These are phyloP conservation scores for Callionymus lyra DNA, from an alignment of 2,113 vertebrate species.

Conservation along the genomic window DNA sequence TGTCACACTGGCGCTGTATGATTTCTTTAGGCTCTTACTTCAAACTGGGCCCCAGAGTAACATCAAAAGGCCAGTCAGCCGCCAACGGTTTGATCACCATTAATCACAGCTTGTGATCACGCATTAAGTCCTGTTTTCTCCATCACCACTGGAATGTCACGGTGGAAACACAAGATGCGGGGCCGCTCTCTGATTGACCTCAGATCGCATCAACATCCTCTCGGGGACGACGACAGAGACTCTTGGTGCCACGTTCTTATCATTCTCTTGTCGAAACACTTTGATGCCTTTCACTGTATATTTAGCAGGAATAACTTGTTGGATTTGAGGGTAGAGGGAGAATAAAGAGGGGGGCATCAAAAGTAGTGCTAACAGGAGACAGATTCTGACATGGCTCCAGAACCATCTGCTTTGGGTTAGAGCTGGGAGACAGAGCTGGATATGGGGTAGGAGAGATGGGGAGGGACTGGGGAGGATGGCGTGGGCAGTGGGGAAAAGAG, in stretches of 20 bases:
- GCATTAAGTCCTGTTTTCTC: constrained; percentile 26
- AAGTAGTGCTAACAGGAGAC: constrained; percentile 79
- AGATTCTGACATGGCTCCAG: constrained; percentile 83
- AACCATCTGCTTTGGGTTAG: constrained; percentile 83
- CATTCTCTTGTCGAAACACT: constrained; percentile 45
- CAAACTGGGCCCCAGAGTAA: constrained; percentile 37
- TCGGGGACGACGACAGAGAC: constrained; percentile 22
- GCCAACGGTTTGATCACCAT: constrained; percentile 40
- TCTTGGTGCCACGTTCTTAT: constrained; percentile 19
- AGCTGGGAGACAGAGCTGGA: constrained; percentile 54
- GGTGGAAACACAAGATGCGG: constrained; percentile 35
- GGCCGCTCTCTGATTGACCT: constrained; percentile 36
- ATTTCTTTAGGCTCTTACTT: constrained; percentile 31
- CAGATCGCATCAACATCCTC: constrained; percentile 38
- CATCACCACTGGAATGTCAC: constrained; percentile 35
- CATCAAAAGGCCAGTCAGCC: constrained; percentile 33
- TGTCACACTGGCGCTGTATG: constrained; percentile 28
- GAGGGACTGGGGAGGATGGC: constrained; percentile 36
- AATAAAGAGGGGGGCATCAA: constrained; percentile 56
- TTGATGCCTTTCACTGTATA: constrained; percentile 81
- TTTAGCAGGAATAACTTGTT: constrained; percentile 71
- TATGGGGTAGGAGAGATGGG: constrained; percentile 34
- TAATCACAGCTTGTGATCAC: constrained; percentile 52
- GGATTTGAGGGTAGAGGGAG: constrained; percentile 49
- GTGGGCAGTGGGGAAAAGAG: constrained; percentile 33